Conservation (phyloP, 2,113 vertebrate genomes). For the Pontoporia blainvillei region DNA sequence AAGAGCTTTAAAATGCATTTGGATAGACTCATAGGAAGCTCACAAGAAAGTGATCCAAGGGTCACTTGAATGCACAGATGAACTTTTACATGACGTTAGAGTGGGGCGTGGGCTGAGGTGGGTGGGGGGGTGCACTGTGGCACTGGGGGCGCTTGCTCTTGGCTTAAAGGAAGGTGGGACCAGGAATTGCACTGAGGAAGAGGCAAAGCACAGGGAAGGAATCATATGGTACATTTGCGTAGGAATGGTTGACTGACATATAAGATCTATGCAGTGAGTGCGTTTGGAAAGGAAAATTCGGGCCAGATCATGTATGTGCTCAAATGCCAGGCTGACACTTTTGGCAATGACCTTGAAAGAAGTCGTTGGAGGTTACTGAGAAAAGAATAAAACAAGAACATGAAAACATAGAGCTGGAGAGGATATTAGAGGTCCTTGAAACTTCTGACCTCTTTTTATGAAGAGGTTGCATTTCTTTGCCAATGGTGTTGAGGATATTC, state of each 20-base stretch:
- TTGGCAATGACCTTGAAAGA: not conserved
- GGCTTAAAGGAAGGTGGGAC: not conserved
- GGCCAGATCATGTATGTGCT: not conserved
- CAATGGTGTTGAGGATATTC: not conserved
- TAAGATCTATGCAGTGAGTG: not conserved
- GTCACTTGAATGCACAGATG: not conserved
- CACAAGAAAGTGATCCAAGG: not conserved
- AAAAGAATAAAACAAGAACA: constrained; percentile 14
- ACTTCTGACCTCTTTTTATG: not conserved
- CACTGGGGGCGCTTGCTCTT: not conserved
- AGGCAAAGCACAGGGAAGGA: not conserved
- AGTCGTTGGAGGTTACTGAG: not conserved
- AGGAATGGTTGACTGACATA: not conserved
- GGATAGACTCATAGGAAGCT: not conserved
- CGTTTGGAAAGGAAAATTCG: not conserved
- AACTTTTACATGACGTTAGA: not conserved
- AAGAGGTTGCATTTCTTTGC: not conserved
- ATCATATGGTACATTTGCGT: not conserved
- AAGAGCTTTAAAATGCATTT: not conserved
- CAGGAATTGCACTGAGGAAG: not conserved
- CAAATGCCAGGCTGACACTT: not conserved
- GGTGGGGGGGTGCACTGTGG: not conserved
- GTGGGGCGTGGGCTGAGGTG: not conserved
- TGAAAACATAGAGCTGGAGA: not conserved
- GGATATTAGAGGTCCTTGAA: not conserved